Base-by-base conservation (phyloP, 2,113 vertebrate genomes). In the Ascaphus truei region DNA sequence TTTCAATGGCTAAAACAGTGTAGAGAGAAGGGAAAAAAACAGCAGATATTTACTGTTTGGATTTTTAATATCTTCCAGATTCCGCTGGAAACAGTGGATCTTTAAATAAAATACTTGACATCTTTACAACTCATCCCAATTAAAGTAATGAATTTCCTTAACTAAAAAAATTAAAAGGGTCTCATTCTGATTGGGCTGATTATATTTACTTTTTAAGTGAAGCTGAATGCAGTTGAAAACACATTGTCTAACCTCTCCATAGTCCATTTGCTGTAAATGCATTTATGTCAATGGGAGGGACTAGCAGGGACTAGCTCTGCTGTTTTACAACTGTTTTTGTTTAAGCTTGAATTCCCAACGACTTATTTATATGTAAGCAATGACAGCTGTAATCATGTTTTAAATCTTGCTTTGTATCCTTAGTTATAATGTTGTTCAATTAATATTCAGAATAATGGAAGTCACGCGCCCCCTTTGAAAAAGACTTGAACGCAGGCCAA, bases 391-490 rank as follows among this genome's bases (percentile, higher is more conserved):
- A 90, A 86, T 86, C 81, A 73, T 73, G 77, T 78, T 87, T 90
- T 89, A 88, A 88, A 84, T 87, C 86, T 91, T 85, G 75, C 82
- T 87, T 88, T 88, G 88, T 85, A 76, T 83, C 79, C 82, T 89
- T 87, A 79, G 83, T 86, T 90, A 85, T 85, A 84, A 87, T 84
- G 81, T 85, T 86, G 80, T 85, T 87, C 86, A 89, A 86, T 90
- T 89, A 90, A 90, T 89, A 90, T 88, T 88, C 82, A 84, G 83
- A 90, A 89, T 89, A 90, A 90, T 88, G 80, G 85, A 84, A 88
- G 81, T 71, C 79, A 85, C 86, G 81, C 78, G 80, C 78, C 62
- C 43, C 55, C 86, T 89, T 83, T 85, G 85, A 84, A 89, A 87
- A 81, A 79, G 81, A 88, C 81, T 89, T 85, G 88, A 91, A 85